phyloP scores from a whole-genome alignment of 2,888 invertebrate genomes.

The Rhamnusium bicolor region DNA sequence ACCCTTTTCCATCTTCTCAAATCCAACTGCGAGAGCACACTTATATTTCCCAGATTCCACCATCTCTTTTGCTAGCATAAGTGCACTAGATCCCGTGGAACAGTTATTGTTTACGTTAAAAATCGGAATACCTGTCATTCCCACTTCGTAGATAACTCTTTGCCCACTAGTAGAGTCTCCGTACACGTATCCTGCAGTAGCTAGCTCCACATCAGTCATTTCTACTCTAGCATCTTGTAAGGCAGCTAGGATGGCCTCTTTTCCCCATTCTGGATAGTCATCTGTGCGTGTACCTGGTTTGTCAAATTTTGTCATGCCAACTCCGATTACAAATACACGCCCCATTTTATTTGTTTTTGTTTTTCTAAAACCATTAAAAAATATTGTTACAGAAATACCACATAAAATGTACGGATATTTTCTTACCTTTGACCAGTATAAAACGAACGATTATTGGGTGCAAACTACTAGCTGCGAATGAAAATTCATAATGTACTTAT shows the following conservation, averaged over 20 bases:
- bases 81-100: conserved; percentile 95
- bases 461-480: too few species aligned
- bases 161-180: conserved; percentile 98
- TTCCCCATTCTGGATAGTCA: conserved; percentile 96
- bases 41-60: conserved; percentile 91
- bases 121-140: conserved; percentile 93
- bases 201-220: conserved; percentile 88
- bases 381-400: neutral
- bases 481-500: too few species aligned
- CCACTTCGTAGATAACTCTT: conserved; percentile 93
- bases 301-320: conserved; percentile 98
- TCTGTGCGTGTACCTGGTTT: conserved; percentile 89
- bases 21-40: conserved; percentile 94
- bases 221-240: conserved; percentile 86
- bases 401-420: too few species aligned
- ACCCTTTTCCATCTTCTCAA: conserved; percentile 98
- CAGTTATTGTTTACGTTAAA: conserved; percentile 99
- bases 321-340: conserved; percentile 91
- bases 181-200: conserved; percentile 93
- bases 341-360: conserved; percentile 61
- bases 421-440: neutral
- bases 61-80: conserved; percentile 92
- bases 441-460: too few species aligned
- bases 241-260: conserved; percentile 93
- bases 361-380: neutral